A percentile compares a stretch with the other conserved stretches of the same genome.
phyloP scores from a whole-genome alignment of 2,797 vertebrate genomes.

The Sorex maritimensis region DNA sequence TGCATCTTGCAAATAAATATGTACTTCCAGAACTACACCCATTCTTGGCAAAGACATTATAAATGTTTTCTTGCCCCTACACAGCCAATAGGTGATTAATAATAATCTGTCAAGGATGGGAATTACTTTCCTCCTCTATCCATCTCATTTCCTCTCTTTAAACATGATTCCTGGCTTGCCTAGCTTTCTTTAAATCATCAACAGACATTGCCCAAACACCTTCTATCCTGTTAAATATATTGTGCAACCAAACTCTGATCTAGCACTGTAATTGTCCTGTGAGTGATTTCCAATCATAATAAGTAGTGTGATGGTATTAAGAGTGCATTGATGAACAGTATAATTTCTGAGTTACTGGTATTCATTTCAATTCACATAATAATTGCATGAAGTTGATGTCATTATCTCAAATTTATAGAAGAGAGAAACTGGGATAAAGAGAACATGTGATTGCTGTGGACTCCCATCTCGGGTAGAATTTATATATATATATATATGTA shows the following conservation, averaged over 20 bases:
- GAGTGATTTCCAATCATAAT: slow-evolving; percentile 45
- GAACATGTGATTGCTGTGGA: not conserved
- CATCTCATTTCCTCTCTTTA: not conserved
- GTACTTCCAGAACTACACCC: not conserved
- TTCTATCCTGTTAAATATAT: not conserved
- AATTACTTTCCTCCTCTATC: not conserved
- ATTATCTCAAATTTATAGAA: slow-evolving; percentile 23
- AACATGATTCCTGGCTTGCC: not conserved
- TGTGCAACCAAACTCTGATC: rapidly evolving
- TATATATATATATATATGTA: not conserved
- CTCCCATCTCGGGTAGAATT: not conserved
- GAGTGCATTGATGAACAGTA: not conserved
- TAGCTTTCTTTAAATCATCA: not conserved
- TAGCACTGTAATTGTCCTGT: not conserved
- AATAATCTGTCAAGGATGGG: not conserved
- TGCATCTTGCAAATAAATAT: slow-evolving; percentile 43
- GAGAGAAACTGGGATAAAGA: not conserved
- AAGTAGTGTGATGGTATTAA: not conserved
- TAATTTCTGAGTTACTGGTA: not conserved
- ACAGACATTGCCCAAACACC: not conserved
- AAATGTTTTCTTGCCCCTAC: not conserved
- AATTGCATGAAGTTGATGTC: not conserved
- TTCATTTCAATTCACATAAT: not conserved
- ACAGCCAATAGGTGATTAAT: not conserved
- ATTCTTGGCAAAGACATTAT: not conserved